These are phyloP conservation scores for Gymnocephalus cernua DNA, from an alignment of 2,113 vertebrate species.

Conservation along the genomic window DNA sequence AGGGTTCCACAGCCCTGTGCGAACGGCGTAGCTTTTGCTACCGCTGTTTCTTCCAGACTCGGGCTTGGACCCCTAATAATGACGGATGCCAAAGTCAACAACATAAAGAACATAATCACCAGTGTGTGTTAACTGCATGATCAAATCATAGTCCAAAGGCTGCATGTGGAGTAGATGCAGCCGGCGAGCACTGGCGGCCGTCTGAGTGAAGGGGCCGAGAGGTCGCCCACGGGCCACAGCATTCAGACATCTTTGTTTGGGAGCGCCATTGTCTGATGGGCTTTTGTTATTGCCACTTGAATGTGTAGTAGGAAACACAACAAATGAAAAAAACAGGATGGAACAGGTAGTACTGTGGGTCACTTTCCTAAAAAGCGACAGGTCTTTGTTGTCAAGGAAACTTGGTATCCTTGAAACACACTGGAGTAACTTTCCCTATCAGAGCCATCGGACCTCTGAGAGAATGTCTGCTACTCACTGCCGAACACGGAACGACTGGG, in stretches of 20 bases:
- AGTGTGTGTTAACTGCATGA: neutral
- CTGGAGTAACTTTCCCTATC: neutral
- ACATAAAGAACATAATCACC: neutral
- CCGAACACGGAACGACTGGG: neutral
- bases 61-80: too few relatives aligned
- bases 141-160: neutral
- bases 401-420: conserved; percentile 17
- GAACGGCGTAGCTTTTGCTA: too few relatives aligned
- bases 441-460: conserved; percentile 1
- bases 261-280: conserved; percentile 43
- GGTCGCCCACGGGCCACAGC: conserved; percentile 23
- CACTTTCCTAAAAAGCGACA: conserved; percentile 26
- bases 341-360: conserved; percentile 31
- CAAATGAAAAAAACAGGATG: conserved; percentile 30
- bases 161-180: conserved; percentile 6
- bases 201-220: neutral
- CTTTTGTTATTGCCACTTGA: conserved; percentile 39
- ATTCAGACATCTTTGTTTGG: conserved; percentile 51
- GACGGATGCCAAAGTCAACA: conserved; percentile 33
- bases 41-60: too few relatives aligned
- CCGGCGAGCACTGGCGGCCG: neutral
- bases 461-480: conserved; percentile 1
- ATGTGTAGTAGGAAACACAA: conserved; percentile 29
- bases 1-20: too few relatives aligned
- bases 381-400: conserved; percentile 38